phyloP scores from a whole-genome alignment of 1,140 invertebrate genomes.

The Leptinotarsa defecta region DNA sequence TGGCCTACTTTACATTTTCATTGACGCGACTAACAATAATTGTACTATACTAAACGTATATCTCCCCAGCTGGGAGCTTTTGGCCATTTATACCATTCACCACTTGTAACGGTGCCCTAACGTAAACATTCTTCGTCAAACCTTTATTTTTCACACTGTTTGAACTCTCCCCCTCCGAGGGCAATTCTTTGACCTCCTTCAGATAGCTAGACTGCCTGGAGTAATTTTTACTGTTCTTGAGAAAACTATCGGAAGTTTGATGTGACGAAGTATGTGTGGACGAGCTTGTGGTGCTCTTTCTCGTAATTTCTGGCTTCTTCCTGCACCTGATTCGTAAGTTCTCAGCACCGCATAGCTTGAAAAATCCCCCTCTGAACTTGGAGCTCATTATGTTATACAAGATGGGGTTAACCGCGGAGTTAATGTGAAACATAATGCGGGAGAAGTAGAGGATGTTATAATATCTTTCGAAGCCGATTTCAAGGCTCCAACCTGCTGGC shows the following conservation, averaged over 20 bases:
- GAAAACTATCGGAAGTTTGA: constrained; percentile 51
- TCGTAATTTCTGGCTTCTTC: constrained; percentile 47
- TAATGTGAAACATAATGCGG: constrained; percentile 84
- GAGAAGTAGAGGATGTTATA: constrained; percentile 86
- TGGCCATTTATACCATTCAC: constrained; percentile 34
- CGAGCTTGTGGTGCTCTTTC: constrained; percentile 53
- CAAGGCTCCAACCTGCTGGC: constrained; percentile 64
- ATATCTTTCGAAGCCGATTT: constrained; percentile 77
- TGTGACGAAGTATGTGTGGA: constrained; percentile 52
- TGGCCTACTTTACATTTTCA: no score
- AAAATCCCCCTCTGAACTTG: constrained; percentile 84
- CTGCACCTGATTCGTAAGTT: constrained; percentile 39
- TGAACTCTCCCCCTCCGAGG: constrained; percentile 30
- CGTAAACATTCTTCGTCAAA: constrained; percentile 38
- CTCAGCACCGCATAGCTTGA: constrained; percentile 62
- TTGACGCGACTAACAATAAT: background rate
- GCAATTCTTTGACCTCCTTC: constrained; percentile 46
- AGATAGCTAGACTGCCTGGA: constrained; percentile 44
- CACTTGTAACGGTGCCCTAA: constrained; percentile 43
- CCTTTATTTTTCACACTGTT: constrained; percentile 29
- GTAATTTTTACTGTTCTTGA: constrained; percentile 45
- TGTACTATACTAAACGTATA: constrained; percentile 40
- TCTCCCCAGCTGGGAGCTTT: constrained; percentile 45
- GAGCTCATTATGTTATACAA: constrained; percentile 91
- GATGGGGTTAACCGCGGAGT: constrained; percentile 89